phyloP scores from a whole-genome alignment of 2,888 invertebrate genomes.

The Eledone cirrhosa region DNA sequence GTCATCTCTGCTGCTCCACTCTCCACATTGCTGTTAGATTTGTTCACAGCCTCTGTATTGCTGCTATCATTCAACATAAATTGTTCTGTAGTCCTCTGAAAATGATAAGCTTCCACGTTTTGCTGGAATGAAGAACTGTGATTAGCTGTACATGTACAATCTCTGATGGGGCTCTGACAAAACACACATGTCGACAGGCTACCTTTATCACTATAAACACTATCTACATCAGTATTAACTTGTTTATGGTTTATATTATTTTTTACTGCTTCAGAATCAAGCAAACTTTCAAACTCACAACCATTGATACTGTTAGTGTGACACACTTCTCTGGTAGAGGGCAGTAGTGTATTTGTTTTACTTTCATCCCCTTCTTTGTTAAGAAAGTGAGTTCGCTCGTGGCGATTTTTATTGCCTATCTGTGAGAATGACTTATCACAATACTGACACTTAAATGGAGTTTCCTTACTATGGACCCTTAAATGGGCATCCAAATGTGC shows the following conservation, averaged over 20 bases:
- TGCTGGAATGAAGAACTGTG: not conserved
- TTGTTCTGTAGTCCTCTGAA: constrained; percentile 2
- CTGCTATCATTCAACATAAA: not conserved
- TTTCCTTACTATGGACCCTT: constrained; percentile 9
- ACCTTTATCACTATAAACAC: not conserved
- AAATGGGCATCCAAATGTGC: constrained; percentile 21
- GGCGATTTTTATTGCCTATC: constrained; percentile 14
- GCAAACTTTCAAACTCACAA: not conserved
- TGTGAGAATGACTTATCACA: constrained; percentile 17
- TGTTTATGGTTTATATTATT: too few species aligned
- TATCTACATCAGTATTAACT: not conserved
- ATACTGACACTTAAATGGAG: constrained; percentile 17
- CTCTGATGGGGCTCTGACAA: constrained; percentile 15
- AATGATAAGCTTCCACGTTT: not conserved
- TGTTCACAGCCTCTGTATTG: not conserved
- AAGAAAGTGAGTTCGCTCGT: constrained; percentile 4
- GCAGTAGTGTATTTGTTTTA: not conserved
- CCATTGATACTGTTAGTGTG: constrained; percentile 11
- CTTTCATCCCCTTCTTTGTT: not conserved
- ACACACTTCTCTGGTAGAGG: not conserved
- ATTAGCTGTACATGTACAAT: not conserved
- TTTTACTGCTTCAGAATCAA: too few species aligned
- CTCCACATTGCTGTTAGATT: not conserved
- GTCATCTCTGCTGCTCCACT: not conserved
- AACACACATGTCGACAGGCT: not conserved